Base-by-base conservation (phyloP, 2,797 vertebrate genomes). In the Neosalanx taihuensis region DNA sequence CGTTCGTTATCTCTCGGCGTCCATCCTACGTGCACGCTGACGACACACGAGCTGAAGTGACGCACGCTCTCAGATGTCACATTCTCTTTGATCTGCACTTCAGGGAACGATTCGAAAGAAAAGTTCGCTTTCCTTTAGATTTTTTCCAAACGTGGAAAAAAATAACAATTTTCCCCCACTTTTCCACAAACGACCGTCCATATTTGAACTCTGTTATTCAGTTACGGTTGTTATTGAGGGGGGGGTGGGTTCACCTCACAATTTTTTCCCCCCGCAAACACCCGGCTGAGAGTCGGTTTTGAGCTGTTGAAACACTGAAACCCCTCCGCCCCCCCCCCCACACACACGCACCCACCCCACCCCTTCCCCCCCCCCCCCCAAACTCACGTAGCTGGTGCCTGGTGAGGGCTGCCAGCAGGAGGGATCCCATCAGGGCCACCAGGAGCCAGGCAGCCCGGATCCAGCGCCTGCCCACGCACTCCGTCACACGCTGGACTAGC, bases 381-480 rank as follows among this genome's bases (percentile, higher is more conserved):
- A 71, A 89, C 91, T 93, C 85, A 93, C 90, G 90, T 17, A 70
- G 73, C 61, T 83, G 18, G 4, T 66, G 0, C 72, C 79, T 37
- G 53, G 93, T 93, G 41, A 95, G n/a, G 60, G 91, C 79, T 75
- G 95, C 85, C 77, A 94, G 81, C 46, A 93, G 73, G 33, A 96
- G 71, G 0, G 75, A 79, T 10, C 88, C 85, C 77, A 94, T 76
- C 57, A 92, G 79, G 60, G 87, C 81, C 63, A 88, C 67, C 67
- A 92, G 78, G 30, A 87, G 85, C 87, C 91, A 87, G 4, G 85
- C 69, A 41, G 86, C 85, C 0, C 63, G 72, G 69, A 77, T 93
- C 92, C 91, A 90, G 6, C 75, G 80, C 80, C 85, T 58, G 62
- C 85, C 87, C 80, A 78, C 41, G 33, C 73, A 81, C 78, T 84